Conservation (phyloP, 2,888 invertebrate species). For the Drosophila macrothrix region DNA sequence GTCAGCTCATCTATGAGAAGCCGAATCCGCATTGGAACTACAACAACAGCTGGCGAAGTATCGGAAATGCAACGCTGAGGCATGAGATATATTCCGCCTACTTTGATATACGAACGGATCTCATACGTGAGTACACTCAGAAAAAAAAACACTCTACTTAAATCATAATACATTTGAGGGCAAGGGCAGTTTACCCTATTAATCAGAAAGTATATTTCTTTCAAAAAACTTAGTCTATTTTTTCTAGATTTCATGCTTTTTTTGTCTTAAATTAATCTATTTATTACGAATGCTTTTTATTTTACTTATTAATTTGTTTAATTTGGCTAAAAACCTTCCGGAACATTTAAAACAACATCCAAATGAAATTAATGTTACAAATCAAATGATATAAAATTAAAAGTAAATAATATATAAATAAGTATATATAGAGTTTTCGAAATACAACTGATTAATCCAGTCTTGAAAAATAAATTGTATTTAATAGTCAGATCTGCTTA, state of each 20-base stretch:
- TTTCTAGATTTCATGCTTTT: neutral
- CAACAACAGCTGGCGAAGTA: slow-evolving; percentile 81
- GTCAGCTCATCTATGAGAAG: slow-evolving; percentile 70
- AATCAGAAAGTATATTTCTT: neutral
- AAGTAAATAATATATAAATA: neutral
- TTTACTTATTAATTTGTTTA: neutral
- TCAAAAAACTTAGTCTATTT: rapidly evolving
- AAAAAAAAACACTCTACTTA: neutral
- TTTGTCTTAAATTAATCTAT: neutral
- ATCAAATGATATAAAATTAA: neutral
- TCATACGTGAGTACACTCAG: slow-evolving; percentile 55
- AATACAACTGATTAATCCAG: too few relatives aligned
- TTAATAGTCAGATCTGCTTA: neutral
- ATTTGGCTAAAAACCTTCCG: too few relatives aligned
- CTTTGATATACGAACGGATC: slow-evolving; percentile 83
- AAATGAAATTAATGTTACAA: neutral
- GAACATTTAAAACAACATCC: rapidly evolving
- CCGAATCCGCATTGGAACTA: slow-evolving; percentile 80
- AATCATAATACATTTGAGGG: rapidly evolving
- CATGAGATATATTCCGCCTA: slow-evolving; percentile 85
- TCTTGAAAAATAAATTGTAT: too few relatives aligned
- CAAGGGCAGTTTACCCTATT: neutral
- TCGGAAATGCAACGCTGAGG: slow-evolving; percentile 75
- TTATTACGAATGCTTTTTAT: too few relatives aligned
- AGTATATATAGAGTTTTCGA: too few relatives aligned